A percentile compares a stretch with the other conserved stretches of the same genome.
Evolutionary conservation across 2,797 vertebrate genomes (phyloP).

Genomic region (Poliocrania exsul): DNA sequence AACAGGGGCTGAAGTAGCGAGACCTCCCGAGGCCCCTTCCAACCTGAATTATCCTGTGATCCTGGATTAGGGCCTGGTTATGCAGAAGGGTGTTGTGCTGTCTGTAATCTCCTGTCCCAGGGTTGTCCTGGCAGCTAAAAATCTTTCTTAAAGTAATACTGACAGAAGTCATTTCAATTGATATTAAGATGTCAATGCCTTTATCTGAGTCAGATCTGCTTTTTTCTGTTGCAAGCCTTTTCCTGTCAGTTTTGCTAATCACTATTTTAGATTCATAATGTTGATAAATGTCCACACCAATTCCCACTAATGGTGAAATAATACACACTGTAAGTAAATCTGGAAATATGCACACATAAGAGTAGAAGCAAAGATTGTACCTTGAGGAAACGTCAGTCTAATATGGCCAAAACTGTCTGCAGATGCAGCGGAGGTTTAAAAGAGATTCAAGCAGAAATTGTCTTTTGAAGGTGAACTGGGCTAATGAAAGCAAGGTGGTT

Average conservation of each 20-base stretch:
- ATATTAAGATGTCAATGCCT: neutral
- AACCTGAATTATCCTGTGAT: neutral
- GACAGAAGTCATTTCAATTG: neutral
- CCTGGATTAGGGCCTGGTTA: neutral
- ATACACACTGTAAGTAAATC: neutral
- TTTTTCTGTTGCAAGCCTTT: constrained; percentile 11
- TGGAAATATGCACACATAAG: neutral
- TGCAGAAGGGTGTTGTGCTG: neutral
- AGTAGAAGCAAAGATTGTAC: neutral
- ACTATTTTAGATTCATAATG: neutral
- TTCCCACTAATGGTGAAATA: neutral
- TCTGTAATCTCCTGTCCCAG: neutral
- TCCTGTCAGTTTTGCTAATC: neutral
- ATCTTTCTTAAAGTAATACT: neutral
- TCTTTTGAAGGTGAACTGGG: neutral
- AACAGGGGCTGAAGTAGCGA: neutral
- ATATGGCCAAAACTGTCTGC: neutral
- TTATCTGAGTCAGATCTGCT: neutral
- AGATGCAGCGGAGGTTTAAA: neutral
- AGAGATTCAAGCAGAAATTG: neutral
- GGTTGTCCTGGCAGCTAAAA: neutral
- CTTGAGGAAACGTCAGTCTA: neutral
- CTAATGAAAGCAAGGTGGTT: neutral
- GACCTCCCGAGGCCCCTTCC: neutral
- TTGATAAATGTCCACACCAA: neutral